A percentile compares a stretch with the other conserved stretches of the same genome.
phyloP scores from a whole-genome alignment of 2,888 invertebrate species.

The Napeogenes sylphis region DNA sequence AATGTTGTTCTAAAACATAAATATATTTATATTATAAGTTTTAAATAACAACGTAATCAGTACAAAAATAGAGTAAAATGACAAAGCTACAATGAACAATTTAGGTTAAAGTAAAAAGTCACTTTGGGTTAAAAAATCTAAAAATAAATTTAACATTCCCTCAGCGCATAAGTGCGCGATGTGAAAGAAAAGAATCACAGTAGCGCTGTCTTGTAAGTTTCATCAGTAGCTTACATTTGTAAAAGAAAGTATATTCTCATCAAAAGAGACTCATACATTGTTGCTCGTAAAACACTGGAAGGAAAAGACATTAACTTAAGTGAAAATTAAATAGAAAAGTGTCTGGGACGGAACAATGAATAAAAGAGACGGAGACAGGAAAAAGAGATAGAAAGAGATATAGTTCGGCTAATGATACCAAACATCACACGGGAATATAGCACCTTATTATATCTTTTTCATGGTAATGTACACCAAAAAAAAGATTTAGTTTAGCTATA shows the following conservation, averaged over 20 bases:
- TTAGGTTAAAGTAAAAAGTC: too few species aligned
- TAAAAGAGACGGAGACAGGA: neutral
- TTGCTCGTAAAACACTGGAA: slow-evolving; percentile 6
- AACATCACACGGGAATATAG: too few species aligned
- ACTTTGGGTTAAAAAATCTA: too few species aligned
- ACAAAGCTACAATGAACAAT: too few species aligned
- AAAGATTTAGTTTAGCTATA: too few species aligned
- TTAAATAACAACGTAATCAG: too few species aligned
- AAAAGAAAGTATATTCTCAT: neutral
- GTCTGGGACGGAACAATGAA: neutral
- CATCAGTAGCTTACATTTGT: neutral
- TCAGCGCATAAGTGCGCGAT: neutral
- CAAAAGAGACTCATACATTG: slow-evolving; percentile 2
- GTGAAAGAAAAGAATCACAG: neutral
- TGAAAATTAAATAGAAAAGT: slow-evolving; percentile 4
- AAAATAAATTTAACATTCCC: neutral
- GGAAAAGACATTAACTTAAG: slow-evolving; percentile 4
- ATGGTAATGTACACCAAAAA: too few species aligned
- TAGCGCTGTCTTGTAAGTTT: neutral
- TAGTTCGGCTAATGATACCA: neutral
- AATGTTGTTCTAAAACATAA: too few species aligned
- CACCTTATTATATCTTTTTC: too few species aligned
- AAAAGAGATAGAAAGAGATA: neutral
- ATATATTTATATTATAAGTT: too few species aligned
- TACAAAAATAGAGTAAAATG: too few species aligned